Base-by-base conservation (phyloP, 2,113 vertebrate genomes). In the Myotis lucifugus region DNA sequence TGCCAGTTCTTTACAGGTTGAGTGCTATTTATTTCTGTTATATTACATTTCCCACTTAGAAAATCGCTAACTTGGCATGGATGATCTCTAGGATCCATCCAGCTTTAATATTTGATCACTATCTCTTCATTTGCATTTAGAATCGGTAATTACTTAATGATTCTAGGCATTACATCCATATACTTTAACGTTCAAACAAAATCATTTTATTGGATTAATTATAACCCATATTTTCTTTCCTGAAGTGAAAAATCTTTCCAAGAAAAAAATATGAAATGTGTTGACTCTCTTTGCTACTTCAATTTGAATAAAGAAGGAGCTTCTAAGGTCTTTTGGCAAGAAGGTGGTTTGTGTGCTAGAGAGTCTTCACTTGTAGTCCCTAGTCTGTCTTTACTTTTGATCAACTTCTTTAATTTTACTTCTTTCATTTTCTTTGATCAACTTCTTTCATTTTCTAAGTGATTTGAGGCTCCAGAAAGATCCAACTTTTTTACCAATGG, bases 161-260 rank as follows among this genome's bases (percentile, higher is more conserved):
- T 91, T 78, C 12, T 94, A 72, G 74, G 27, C 25, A 89, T 83
- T 15, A 61, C 8, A 46, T 42, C 50, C 66, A 74, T 32, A 87
- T 3, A 82, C 50, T 90, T 91, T 81, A 89, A 84, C 92, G 34
- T 88, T 92, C 6, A 92, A 86, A 56, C 17, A 64, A 89, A 72
- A 87, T 12, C 9, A 27, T 37, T 82, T 78, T 81, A 23, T 48
- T 88, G 56, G 40, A n/a, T 67, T 3, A 59, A 1, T 52, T 32
- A 54, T 59, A 82, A 90, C 42, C 5, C 34, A 23, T 79, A 54
- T 76, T 85, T 92, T 84, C 18, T 92, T 88, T 74, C 2, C 32
- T 67, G 1, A 91, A 85, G 34, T 64, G 5, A 74, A 93, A 91
- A n/a, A 42, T 23, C 10, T 72, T 85, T 46, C 19, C 52, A 9